Conservation (phyloP, 1,140 invertebrate species). For the Piezodorus guildinii region DNA sequence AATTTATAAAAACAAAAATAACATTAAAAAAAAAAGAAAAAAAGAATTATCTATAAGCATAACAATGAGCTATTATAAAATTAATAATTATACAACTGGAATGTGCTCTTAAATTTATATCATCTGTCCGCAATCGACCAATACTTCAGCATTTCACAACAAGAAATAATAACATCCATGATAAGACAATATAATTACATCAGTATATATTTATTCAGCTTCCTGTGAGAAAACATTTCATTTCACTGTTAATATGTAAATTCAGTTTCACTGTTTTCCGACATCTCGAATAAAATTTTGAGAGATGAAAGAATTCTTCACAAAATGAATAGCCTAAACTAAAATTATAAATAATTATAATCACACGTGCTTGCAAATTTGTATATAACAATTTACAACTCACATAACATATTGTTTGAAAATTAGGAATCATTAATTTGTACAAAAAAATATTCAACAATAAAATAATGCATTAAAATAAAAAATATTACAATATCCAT, state of each 20-base stretch:
- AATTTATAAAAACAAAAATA: slow-evolving; percentile 1
- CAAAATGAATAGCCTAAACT: slow-evolving; percentile 9
- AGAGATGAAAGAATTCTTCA: not conserved
- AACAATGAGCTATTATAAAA: slow-evolving; percentile 1
- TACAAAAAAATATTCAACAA: not conserved
- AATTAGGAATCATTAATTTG: slow-evolving; percentile 13
- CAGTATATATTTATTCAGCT: too few relatives aligned
- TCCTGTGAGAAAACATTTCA: too few relatives aligned
- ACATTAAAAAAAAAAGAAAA: not conserved
- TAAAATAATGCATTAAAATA: too few relatives aligned
- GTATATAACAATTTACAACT: too few relatives aligned
- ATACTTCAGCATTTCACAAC: not conserved
- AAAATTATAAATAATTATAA: slow-evolving; percentile 13
- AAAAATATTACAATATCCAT: too few relatives aligned
- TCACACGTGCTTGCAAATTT: slow-evolving; percentile 4
- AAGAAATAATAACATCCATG: too few relatives aligned
- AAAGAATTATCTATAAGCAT: slow-evolving; percentile 7
- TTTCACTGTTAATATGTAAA: too few relatives aligned
- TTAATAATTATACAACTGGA: slow-evolving; percentile 9
- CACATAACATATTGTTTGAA: not conserved
- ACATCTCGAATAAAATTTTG: not conserved
- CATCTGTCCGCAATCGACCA: not conserved
- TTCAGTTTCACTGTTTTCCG: too few relatives aligned
- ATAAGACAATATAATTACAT: too few relatives aligned
- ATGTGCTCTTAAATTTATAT: slow-evolving; percentile 7